Base-by-base conservation (phyloP, 1,140 invertebrate genomes). In the Diabrotica undecimpunctata region DNA sequence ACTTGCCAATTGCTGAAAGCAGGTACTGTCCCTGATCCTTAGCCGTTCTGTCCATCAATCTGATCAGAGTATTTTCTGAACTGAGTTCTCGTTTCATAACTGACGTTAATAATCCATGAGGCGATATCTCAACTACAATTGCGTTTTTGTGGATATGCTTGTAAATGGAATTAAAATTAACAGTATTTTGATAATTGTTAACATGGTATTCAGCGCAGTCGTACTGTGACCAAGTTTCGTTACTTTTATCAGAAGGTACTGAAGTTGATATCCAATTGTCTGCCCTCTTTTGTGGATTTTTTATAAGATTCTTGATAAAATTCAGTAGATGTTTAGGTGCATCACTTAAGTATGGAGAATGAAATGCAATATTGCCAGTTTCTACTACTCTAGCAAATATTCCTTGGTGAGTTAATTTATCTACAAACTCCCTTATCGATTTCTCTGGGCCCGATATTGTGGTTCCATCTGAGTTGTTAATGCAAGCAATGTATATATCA, bases 151-250 rank as follows among this genome's bases (percentile, higher is more conserved):
- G 96, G 5, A 98, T 82, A 74, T 93, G 87, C 64, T 85, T 76
- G 51, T 97, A 71, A 14, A 90, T 94, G 74, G 95, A 92, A 68
- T 90, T 83, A 82, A 92, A 93, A 0, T 90, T 79, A 10, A 93
- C 91, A 5, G 90, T 91, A 46, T 91, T 93, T 10, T 96, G 82
- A 46, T 98, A 83, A 80, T 98, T 99, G 82, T 97, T 97, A 0
- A 96, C 94, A 78, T 96, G 93, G 80, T 99, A 99, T 13, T 90
- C 92, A 7, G 93, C 88, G 54, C 94, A 96, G 50, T 92, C 95
- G 58, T 87, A 81, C 72, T 89, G 84, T 0, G 94, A 92, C 70
- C 93, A 72, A 0, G 88, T 83, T 0, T 87, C 84, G 36, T 83
- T 81, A 93, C 94, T 96, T n/a, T 87, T 82, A 0, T 81, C 79